phyloP scores from a whole-genome alignment of 2,888 invertebrate genomes.

The Chirona hameri region DNA sequence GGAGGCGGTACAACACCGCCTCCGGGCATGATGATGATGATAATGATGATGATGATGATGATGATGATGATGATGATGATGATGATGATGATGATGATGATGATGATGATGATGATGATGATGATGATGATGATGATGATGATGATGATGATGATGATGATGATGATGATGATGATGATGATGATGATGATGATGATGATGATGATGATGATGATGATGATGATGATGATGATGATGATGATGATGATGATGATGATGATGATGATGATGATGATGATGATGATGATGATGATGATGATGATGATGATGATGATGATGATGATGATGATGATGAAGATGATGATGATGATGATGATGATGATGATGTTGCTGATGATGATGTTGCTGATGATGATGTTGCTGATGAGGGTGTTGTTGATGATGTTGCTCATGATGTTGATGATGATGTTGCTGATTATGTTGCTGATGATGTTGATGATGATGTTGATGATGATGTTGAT shows the following conservation, averaged over 20 bases:
- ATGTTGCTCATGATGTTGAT: no score
- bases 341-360: no score
- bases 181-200: conserved; percentile 32
- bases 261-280: background rate
- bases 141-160: conserved; percentile 33
- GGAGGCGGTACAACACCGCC: no score
- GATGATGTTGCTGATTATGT: no score
- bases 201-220: conserved; percentile 34
- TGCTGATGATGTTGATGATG: no score
- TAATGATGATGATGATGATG: conserved; percentile 34
- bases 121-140: conserved; percentile 8
- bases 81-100: conserved; percentile 28
- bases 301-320: conserved; percentile 33
- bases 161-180: conserved; percentile 34
- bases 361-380: no score
- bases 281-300: conserved; percentile 32
- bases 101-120: conserved; percentile 29
- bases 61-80: conserved; percentile 33
- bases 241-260: conserved; percentile 30
- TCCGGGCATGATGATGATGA: no score
- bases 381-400: no score
- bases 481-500: conserved; percentile 32
- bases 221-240: conserved; percentile 33
- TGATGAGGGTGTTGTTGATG: no score
- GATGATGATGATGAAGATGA: conserved; percentile 8